Evolutionary conservation across 2,797 vertebrate genomes (phyloP), one percentile per base, ranked within the genome.

Genomic region (Mareca strepera): DNA sequence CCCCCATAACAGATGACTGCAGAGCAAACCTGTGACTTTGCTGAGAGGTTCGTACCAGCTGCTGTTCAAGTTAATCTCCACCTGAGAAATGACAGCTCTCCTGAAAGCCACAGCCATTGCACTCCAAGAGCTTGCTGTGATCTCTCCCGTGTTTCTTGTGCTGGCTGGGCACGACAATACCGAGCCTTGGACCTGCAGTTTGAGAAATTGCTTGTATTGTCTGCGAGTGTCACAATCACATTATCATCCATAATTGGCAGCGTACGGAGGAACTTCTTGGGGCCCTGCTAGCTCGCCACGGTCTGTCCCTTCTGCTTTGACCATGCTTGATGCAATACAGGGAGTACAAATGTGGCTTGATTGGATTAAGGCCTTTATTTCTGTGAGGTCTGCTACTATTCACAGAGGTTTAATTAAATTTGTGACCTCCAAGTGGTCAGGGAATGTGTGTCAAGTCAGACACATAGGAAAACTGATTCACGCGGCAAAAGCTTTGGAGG

Each of bases 351-450:
- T 85, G 92, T 93, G 95, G 93, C 86, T 95, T 96, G 93, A 94
- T 96, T 96, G 93, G 92, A 96, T 96, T 95, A 96, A 93, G 87
- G 82, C 95, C 92, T 94, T 96, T 96, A 96, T 96, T 94, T 96
- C 93, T 97, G 86, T 94, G 94, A 96, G 93, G 92, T 96, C 96
- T 96, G 94, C 92, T 92, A 90, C 95, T 93, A 94, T 96, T 97
- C 96, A 96, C 88, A 0, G 12, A 89, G 91, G 81, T 95, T 94
- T 97, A 95, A 96, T 96, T 95, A 94, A 94, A 96, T 96, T 93
- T 93, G 94, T 97, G 96, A 96, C 96, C 95, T 97, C 81, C 91
- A 94, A 95, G 94, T 94, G 93, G 91, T 94, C 95, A 77, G 88
- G 83, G 96, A 95, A 94, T 95, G 94, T 93, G 95, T 93, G 91